phyloP scores from a whole-genome alignment of 2,888 invertebrate species.

The Mongoloraphidia duomilia region DNA sequence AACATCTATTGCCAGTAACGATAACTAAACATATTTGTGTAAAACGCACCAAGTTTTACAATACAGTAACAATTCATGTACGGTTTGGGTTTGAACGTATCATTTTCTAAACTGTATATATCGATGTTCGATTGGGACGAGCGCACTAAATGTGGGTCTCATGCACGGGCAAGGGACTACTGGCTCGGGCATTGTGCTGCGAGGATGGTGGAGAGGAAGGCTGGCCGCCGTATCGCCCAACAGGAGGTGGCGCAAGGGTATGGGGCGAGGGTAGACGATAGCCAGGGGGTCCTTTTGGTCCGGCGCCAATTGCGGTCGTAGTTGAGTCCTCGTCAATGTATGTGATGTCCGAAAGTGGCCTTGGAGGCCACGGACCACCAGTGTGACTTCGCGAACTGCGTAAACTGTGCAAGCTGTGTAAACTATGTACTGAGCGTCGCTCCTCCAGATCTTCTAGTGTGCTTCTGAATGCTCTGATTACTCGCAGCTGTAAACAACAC shows the following conservation, averaged over 20 bases:
- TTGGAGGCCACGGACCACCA: constrained; percentile 44
- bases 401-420: constrained; percentile 82
- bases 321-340: constrained; percentile 37
- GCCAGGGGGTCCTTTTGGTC: constrained; percentile 15
- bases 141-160: constrained; percentile 50
- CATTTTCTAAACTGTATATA: too few relatives aligned
- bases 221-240: constrained; percentile 34
- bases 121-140: too few relatives aligned
- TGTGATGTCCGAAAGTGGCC: constrained; percentile 70
- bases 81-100: too few relatives aligned
- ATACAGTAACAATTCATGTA: too few relatives aligned
- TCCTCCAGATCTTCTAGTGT: constrained; percentile 99
- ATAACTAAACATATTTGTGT: too few relatives aligned
- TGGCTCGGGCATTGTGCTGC: constrained; percentile 39
- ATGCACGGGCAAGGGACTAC: constrained; percentile 44
- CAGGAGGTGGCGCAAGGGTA: constrained; percentile 27
- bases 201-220: constrained; percentile 39
- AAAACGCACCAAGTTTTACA: too few relatives aligned
- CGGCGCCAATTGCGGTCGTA: constrained; percentile 22
- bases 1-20: too few relatives aligned
- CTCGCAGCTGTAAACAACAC: constrained; percentile 89
- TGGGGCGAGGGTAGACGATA: constrained; percentile 35
- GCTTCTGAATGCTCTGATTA: constrained; percentile 99
- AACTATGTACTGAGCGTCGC: constrained; percentile 94
- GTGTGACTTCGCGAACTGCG: constrained; percentile 63